phyloP scores from a whole-genome alignment of 2,888 invertebrate species.

The Calameuta pallipes region DNA sequence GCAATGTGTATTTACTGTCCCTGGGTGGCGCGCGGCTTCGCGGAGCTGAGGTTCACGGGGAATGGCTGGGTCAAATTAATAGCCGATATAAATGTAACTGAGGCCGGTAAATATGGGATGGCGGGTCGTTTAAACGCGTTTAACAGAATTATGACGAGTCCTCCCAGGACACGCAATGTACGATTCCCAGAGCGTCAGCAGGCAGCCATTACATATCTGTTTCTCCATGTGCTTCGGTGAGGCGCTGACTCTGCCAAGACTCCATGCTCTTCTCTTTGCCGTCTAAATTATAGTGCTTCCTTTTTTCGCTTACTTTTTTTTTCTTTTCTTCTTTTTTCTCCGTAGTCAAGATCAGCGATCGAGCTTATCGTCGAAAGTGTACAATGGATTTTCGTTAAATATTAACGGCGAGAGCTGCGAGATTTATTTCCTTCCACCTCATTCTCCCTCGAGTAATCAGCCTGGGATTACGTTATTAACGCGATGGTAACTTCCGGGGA shows the following conservation, averaged over 20 bases:
- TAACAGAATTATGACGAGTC: slow-evolving; percentile 12
- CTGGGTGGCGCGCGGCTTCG: slow-evolving; percentile 4
- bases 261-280: not conserved
- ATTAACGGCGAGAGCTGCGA: not conserved
- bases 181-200: not conserved
- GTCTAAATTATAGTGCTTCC: not conserved
- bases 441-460: not conserved
- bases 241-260: not conserved
- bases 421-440: not conserved
- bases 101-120: slow-evolving; percentile 9
- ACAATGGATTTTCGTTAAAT: not conserved
- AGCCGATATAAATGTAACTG: slow-evolving; percentile 14
- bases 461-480: not conserved
- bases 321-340: not conserved
- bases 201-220: not conserved
- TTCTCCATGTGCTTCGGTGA: not conserved
- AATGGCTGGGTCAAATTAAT: slow-evolving; percentile 12
- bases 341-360: not conserved
- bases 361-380: not conserved
- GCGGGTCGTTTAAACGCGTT: slow-evolving; percentile 14
- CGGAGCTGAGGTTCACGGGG: not conserved
- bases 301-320: not conserved
- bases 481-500: not conserved
- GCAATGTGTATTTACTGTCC: slow-evolving; percentile 21
- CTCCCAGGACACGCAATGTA: slow-evolving; percentile 9